These are phyloP conservation scores for Thymelicus acteon DNA, from an alignment of 2,888 invertebrate species.

Conservation along the genomic window DNA sequence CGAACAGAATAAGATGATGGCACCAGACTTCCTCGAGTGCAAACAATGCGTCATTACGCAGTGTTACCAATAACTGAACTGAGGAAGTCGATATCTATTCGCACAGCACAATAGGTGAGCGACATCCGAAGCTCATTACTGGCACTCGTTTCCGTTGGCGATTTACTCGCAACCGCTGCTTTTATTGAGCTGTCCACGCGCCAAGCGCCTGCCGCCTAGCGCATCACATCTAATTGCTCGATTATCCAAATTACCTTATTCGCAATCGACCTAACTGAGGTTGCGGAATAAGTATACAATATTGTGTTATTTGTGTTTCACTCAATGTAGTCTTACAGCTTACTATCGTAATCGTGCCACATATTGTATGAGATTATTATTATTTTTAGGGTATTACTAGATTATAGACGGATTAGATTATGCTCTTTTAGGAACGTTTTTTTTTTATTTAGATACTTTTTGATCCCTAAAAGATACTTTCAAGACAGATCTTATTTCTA, in stretches of 20 bases:
- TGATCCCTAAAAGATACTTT: neutral
- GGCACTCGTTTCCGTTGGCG: conserved; percentile 78
- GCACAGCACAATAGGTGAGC: conserved; percentile 83
- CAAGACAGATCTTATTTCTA: conserved; percentile 10
- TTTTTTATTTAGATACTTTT: too few species aligned
- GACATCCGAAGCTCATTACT: conserved; percentile 85
- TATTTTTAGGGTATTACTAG: too few species aligned
- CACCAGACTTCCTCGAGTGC: conserved; percentile 57
- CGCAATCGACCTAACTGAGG: neutral
- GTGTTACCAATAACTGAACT: conserved; percentile 73
- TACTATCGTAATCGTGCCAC: too few species aligned
- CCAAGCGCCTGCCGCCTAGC: conserved; percentile 25
- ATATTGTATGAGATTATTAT: too few species aligned
- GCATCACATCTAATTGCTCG: conserved; percentile 19
- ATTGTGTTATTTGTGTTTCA: too few species aligned
- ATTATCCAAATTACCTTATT: conserved; percentile 18
- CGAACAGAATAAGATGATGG: conserved; percentile 67
- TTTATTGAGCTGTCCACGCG: conserved; percentile 35
- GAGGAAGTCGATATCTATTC: conserved; percentile 84
- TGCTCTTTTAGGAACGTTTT: too few species aligned
- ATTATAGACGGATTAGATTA: too few species aligned
- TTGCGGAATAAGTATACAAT: neutral
- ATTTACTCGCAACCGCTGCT: conserved; percentile 69
- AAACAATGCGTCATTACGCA: conserved; percentile 79
- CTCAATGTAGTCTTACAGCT: too few species aligned